A percentile compares a stretch with the other conserved stretches of the same genome.
These are phyloP conservation scores for Panorpa germanica DNA, from an alignment of 2,888 invertebrate species.

Conservation along the genomic window DNA sequence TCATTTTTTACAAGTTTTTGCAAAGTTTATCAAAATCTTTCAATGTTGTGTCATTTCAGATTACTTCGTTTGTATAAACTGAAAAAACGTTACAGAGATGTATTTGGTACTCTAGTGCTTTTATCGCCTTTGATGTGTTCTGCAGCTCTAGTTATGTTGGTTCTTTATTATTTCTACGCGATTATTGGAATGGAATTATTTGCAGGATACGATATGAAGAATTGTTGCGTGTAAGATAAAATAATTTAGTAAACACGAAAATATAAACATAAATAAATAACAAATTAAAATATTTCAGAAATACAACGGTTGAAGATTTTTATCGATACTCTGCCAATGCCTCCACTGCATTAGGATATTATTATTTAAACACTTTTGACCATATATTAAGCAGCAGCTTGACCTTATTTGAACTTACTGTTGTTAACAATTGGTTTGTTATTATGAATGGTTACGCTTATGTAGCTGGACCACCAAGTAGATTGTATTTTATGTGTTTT, in stretches of 20 bases:
- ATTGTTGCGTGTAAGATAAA: constrained; percentile 61
- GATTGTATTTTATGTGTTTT: constrained; percentile 77
- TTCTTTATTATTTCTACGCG: constrained; percentile 76
- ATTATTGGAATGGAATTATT: constrained; percentile 83
- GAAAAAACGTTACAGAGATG: constrained; percentile 65
- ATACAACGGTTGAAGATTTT: constrained; percentile 69
- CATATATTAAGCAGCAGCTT: constrained; percentile 60
- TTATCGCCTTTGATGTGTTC: constrained; percentile 69
- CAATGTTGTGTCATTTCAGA: constrained; percentile 18
- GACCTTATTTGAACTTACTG: constrained; percentile 74
- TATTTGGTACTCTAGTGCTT: constrained; percentile 64
- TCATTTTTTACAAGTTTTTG: not conserved
- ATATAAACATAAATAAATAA: not conserved
- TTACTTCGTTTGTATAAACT: constrained; percentile 54
- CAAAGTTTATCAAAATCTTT: constrained; percentile 5
- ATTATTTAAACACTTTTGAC: constrained; percentile 72
- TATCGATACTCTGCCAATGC: constrained; percentile 50
- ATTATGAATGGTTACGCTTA: constrained; percentile 73
- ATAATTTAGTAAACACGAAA: constrained; percentile 1
- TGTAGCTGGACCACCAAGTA: constrained; percentile 48
- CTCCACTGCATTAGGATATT: constrained; percentile 56
- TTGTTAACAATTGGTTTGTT: constrained; percentile 87
- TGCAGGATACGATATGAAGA: constrained; percentile 48
- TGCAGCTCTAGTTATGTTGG: constrained; percentile 63
- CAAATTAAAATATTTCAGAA: constrained; percentile 28